Evolutionary conservation across 2,797 vertebrate genomes (phyloP).

Genomic region (Clarias pachynema): DNA sequence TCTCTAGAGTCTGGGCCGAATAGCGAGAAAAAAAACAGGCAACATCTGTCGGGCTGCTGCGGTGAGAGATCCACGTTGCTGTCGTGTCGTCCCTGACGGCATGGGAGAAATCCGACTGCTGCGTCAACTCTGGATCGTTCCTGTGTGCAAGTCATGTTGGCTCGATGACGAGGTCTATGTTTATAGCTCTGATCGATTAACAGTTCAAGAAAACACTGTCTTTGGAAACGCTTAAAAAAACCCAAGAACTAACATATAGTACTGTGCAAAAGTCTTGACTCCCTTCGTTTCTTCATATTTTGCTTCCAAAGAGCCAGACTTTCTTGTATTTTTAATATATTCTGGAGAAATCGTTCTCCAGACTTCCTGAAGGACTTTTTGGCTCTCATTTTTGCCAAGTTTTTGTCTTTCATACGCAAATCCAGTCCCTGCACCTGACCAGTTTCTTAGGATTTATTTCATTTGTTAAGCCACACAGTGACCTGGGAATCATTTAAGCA

Average conservation of each 20-base stretch:
- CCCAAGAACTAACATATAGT: background rate
- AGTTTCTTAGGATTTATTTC: no score
- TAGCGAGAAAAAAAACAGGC: constrained; percentile 12
- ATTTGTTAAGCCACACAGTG: no score
- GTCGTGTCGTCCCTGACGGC: constrained; percentile 17
- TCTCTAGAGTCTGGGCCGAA: constrained; percentile 43
- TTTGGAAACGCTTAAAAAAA: background rate
- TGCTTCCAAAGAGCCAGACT: no score
- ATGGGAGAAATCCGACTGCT: constrained; percentile 21
- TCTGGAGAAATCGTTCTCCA: no score
- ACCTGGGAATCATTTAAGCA: no score
- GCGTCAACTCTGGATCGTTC: background rate
- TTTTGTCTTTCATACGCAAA: no score
- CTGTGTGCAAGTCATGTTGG: constrained; percentile 9
- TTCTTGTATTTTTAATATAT: no score
- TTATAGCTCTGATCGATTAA: background rate
- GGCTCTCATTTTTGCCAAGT: no score
- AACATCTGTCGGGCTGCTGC: constrained; percentile 45
- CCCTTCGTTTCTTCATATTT: no score
- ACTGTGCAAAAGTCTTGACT: no score
- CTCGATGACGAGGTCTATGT: background rate
- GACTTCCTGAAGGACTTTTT: no score
- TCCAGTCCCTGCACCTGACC: no score
- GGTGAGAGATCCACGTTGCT: constrained; percentile 26
- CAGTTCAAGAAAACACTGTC: background rate